These are phyloP conservation scores for Cactoblastis cactorum DNA, from an alignment of 2,888 invertebrate species.

Conservation along the genomic window DNA sequence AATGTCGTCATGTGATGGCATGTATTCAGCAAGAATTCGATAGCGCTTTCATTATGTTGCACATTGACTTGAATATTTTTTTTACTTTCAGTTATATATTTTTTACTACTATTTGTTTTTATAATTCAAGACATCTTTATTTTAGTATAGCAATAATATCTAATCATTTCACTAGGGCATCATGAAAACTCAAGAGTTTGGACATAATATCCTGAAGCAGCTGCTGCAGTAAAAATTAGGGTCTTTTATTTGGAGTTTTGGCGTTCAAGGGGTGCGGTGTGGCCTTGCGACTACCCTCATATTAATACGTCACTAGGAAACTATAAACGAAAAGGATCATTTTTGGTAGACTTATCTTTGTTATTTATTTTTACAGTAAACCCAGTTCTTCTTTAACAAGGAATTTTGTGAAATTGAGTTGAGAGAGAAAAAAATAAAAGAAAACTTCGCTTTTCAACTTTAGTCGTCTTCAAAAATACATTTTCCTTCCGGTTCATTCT, in stretches of 20 bases:
- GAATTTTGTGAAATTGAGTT: too few relatives aligned
- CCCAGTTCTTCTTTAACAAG: too few relatives aligned
- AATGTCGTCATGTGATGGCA: neutral
- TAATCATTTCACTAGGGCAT: constrained; percentile 39
- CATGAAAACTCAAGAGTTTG: neutral
- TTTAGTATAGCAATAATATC: constrained; percentile 23
- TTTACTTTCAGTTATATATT: constrained; percentile 33
- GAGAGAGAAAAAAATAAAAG: too few relatives aligned
- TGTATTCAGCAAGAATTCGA: neutral
- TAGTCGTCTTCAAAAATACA: too few relatives aligned
- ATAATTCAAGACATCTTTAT: too few relatives aligned
- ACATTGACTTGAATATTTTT: constrained; percentile 27
- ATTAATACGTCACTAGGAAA: neutral
- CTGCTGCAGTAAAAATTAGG: neutral
- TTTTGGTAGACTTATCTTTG: too few relatives aligned
- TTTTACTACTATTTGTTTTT: neutral
- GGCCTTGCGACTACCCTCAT: neutral
- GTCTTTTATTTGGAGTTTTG: neutral
- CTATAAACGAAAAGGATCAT: neutral
- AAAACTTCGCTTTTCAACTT: too few relatives aligned
- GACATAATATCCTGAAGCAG: neutral
- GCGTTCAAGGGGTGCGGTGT: neutral
- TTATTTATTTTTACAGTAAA: too few relatives aligned
- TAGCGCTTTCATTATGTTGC: constrained; percentile 25
- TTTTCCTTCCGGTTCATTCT: too few relatives aligned